Conservation (phyloP, 2,113 vertebrate species). For the Mustela nigripes region DNA sequence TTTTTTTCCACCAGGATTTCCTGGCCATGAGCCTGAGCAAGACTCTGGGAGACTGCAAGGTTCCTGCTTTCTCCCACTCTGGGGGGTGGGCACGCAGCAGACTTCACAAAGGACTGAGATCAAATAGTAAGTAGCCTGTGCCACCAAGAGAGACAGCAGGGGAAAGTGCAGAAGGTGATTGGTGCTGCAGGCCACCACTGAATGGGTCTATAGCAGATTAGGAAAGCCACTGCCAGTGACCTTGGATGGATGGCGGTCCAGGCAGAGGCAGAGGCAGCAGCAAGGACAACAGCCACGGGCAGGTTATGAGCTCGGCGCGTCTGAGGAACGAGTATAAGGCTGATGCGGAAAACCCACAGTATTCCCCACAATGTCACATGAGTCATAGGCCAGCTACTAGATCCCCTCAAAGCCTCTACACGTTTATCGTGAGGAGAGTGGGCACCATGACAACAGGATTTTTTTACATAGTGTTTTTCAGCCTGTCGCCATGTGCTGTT, state of each 20-base stretch:
- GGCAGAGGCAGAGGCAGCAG: not conserved
- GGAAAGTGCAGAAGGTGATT: too few species aligned
- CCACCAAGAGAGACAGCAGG: not conserved
- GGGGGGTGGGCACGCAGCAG: not conserved
- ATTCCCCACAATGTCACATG: not conserved
- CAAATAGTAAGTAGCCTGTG: not conserved
- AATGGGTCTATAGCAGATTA: not conserved
- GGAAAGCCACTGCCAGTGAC: not conserved
- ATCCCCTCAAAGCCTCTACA: not conserved
- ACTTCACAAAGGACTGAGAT: not conserved
- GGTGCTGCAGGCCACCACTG: not conserved
- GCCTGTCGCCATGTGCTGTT: not conserved
- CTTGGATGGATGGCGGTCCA: not conserved
- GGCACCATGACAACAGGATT: not conserved
- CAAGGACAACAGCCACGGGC: not conserved
- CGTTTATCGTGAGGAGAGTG: not conserved
- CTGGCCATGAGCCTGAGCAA: not conserved
- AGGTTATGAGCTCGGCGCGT: accelerated
- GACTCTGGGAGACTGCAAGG: not conserved
- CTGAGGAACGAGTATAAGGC: not conserved
- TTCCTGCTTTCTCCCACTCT: not conserved
- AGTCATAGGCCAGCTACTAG: not conserved
- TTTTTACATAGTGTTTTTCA: not conserved
- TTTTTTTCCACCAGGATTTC: not conserved
- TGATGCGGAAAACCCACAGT: not conserved